Evolutionary conservation across 2,797 vertebrate species (phyloP), one percentile per base, ranked within the genome.

Genomic region (Micropoecilia bifurca): DNA sequence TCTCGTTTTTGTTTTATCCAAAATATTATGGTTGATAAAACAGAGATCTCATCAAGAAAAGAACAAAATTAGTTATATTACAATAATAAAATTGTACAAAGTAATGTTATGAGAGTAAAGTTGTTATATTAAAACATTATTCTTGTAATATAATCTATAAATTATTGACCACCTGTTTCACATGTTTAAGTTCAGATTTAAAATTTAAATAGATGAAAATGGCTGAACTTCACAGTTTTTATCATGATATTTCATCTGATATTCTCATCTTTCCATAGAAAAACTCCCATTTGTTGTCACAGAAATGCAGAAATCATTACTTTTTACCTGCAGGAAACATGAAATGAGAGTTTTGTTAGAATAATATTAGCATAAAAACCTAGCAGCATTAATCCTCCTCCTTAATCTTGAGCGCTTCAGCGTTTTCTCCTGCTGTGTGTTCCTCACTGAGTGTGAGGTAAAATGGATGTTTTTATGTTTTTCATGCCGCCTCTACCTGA

Each of bases 391-490:
- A 61, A 61, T 33, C 6, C 59, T 61, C 6, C 30, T 61, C 30
- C 28, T 16, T 61, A 61, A 61, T 6, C 13, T 6, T 66, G 33
- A 25, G 33, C 16, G 0, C 18, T 10, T 6, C 7, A 22, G n/a
- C 16, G 20, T 45, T 12, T 43, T 43, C 20, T 22, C 25, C 3
- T 33, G 30, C 6, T 45, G 3, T 45, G n/a, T 43, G 28, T 33
- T 20, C 7, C 30, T 39, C 7, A 0, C 0, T 46, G 39, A 63
- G n/a, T 28, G 0, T 8, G 22, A 57, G 10, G 30, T 6, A 63
- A 25, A 63, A 25, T 14, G 46, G 66, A 18, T 69, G 20, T 30
- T 81, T 80, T 48, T 57, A 45, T 30, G 48, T 76, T 66, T 66
- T 66, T 30, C 53, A 45, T 59, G 20, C 39, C 36, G 39, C 30